These are phyloP conservation scores for Stratiomys singularior DNA, from an alignment of 2,888 invertebrate species.

Conservation along the genomic window DNA sequence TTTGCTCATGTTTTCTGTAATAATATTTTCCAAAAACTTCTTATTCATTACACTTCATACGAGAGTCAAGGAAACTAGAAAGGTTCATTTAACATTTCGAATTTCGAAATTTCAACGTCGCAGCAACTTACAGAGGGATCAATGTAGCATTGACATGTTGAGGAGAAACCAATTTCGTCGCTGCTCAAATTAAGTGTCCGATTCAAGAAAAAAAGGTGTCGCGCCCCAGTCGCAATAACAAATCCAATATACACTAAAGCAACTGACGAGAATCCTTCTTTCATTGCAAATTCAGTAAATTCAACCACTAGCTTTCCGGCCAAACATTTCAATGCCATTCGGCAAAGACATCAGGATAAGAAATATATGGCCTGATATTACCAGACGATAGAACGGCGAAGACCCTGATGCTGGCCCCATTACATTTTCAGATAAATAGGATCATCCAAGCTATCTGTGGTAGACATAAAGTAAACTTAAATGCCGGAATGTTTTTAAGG, in stretches of 20 bases:
- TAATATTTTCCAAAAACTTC: too few relatives aligned
- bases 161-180: too few relatives aligned
- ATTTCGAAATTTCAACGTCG: too few relatives aligned
- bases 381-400: neutral
- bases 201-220: too few relatives aligned
- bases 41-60: too few relatives aligned
- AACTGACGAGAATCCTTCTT: slow-evolving; percentile 6
- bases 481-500: slow-evolving; percentile 43
- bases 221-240: neutral
- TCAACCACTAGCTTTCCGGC: slow-evolving; percentile 9
- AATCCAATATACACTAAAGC: neutral
- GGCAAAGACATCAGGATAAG: slow-evolving; percentile 6
- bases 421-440: slow-evolving; percentile 28
- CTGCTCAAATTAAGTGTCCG: too few relatives aligned
- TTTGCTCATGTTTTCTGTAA: too few relatives aligned
- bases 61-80: too few relatives aligned
- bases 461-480: slow-evolving; percentile 32
- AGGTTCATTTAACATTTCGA: too few relatives aligned
- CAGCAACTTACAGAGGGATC: too few relatives aligned
- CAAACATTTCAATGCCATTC: neutral
- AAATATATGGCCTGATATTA: neutral
- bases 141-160: too few relatives aligned
- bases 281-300: slow-evolving; percentile 28
- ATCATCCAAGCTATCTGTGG: slow-evolving; percentile 26
- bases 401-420: neutral